Evolutionary conservation across 2,113 vertebrate species (phyloP), one percentile per base, ranked within the genome.

Genomic region (Microcebus lehilahytsara): DNA sequence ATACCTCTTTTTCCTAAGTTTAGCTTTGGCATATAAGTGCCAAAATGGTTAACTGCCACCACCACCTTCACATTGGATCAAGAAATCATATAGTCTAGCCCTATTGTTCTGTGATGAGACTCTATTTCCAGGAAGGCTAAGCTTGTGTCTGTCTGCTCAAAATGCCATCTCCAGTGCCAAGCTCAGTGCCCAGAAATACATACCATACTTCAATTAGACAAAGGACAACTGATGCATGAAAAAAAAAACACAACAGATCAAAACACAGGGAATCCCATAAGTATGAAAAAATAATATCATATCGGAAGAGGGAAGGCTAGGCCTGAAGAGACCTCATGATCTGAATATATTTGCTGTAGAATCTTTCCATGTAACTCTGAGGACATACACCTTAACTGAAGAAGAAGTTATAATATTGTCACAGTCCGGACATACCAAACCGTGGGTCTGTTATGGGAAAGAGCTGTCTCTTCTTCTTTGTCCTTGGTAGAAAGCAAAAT

Each of bases 401-500:
- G n/a, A 84, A 75, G 46, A 72, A 37, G 5, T 3, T 23, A 9
- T 56, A 19, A 19, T 56, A 56, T 20, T 25, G 11, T 60, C 49
- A 3, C 6, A 22, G 1, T 46, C 30, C 3, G 1, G 56, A 69
- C 2, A 74, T 4, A n/a, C 9, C 1, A 46, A 85, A 56, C 4
- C 3, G 0, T 60, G 5, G 3, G 9, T 2, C 32, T 80, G 40
- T 17, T 62, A 23, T 4, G 2, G 0, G 0, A 66, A 88, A 34
- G 14, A 2, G 3, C 3, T 67, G 0, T 40, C 60, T 80, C 1
- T 25, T 23, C 34, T 74, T 72, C 40, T 79, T 81, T 66, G 49
- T 60, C 5, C 19, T 9, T 23, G 30, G 19, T 2, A 10, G 56
- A 60, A 88, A 40, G 10, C 7, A 46, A 88, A 69, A 22, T 62